Evolutionary conservation across 2,888 invertebrate genomes (phyloP), one percentile per base, ranked within the genome.

Genomic region (Pollenia griseotomentosa): DNA sequence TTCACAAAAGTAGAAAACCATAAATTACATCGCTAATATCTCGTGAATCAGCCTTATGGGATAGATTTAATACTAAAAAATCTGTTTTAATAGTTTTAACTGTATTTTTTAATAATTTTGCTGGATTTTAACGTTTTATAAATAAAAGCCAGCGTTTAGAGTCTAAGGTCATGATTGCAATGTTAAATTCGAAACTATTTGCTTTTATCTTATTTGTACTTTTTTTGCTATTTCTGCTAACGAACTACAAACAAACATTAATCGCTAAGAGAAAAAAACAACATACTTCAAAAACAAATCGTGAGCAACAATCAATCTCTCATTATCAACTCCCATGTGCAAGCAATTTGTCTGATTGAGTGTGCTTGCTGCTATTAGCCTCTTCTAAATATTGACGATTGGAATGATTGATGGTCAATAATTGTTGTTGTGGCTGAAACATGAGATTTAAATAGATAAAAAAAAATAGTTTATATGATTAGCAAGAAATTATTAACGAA

Each of bases 91-190:
- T 33, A 33, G 33, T 33, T 33, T 33, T 2, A 33, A 33, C 33
- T 33, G 33, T 33, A 33, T 2, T 33, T 33, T 23, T 33, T 33
- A 33, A 33, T 33, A 33, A 33, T 33, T 33, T 33, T 0, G 6
- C 33, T 33, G 6, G 33, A 33, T 33, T 33, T 33, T 33, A 6
- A 33, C 33, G 33, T 33, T 33, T 33, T 33, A 33, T 6, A 33
- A 0, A 6, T 6, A 33, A 1, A 33, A 33, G 33, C 33, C 33
- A 6, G 33, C 33, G 33, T 51, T 51, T 51, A 42, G 51, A 65
- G 65, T n/a, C 55, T 44, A 33, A 65, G 63, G 53, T 65, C 75
- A 75, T 51, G 75, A 33, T 48, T 51, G 9, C 63, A 40, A n/a
- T 48, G 42, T 55, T 71, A 8, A 16, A 2, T 57, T 7, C 16